phyloP scores from a whole-genome alignment of 2,797 vertebrate species.

The Pteronotus mesoamericanus region DNA sequence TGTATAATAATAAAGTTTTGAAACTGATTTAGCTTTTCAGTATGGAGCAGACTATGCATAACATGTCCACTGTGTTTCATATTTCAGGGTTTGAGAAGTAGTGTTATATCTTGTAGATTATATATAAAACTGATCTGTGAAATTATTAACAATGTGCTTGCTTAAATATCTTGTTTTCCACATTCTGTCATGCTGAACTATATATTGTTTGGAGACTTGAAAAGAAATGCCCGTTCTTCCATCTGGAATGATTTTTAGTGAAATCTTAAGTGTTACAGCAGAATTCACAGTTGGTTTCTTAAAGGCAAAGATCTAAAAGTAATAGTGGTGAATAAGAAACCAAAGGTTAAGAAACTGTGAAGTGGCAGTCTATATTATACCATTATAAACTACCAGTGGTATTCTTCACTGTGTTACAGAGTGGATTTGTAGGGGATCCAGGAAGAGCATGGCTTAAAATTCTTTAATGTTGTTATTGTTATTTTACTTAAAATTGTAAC shows the following conservation, averaged over 20 bases:
- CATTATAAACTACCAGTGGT: neutral
- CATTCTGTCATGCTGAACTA: neutral
- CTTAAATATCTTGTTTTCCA: neutral
- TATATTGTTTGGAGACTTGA: neutral
- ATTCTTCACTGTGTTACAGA: neutral
- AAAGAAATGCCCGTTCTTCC: conserved; percentile 9
- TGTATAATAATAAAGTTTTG: neutral
- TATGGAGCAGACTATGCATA: neutral
- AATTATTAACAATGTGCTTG: neutral
- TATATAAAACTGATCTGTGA: neutral
- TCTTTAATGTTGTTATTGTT: neutral
- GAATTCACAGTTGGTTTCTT: conserved; percentile 17
- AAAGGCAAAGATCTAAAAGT: neutral
- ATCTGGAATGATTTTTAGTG: conserved; percentile 4
- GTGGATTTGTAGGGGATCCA: neutral
- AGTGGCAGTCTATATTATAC: neutral
- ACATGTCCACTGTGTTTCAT: neutral
- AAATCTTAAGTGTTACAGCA: neutral
- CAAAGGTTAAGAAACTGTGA: neutral
- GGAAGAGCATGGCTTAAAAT: neutral
- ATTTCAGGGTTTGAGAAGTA: neutral
- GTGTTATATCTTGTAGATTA: neutral
- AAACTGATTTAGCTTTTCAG: neutral
- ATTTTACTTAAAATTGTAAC: neutral
- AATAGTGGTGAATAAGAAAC: neutral